Evolutionary conservation across 2,113 vertebrate genomes (phyloP).

Genomic region (Oreochromis niloticus): DNA sequence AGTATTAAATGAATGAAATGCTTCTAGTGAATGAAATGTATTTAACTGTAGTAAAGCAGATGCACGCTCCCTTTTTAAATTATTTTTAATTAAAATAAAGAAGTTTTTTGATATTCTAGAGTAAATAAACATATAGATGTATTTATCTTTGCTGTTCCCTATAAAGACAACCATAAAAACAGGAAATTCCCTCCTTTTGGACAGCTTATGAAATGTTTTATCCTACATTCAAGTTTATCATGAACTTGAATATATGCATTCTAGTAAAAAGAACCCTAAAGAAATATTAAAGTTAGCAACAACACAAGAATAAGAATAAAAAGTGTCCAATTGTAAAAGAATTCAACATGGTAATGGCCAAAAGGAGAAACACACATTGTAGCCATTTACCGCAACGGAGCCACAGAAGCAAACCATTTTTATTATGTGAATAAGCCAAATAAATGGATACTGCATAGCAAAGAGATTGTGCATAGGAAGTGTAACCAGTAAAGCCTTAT

Average conservation of each 20-base stretch:
- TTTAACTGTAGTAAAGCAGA: not conserved
- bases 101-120: slow-evolving; percentile 4
- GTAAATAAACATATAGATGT: not conserved
- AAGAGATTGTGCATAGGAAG: slow-evolving; percentile 25
- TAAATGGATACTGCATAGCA: slow-evolving; percentile 25
- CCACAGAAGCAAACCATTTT: slow-evolving; percentile 6
- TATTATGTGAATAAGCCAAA: slow-evolving; percentile 32
- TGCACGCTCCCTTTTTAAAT: not conserved
- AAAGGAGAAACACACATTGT: not conserved
- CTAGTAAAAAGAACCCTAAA: not conserved
- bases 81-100: not conserved
- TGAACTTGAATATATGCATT: not conserved
- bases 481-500: slow-evolving; percentile 26
- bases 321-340: not conserved
- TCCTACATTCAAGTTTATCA: not conserved
- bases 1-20: slow-evolving; percentile 36
- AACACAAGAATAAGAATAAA: not conserved
- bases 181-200: not conserved
- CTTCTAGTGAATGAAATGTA: slow-evolving; percentile 1
- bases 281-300: not conserved
- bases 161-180: not conserved
- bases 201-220: not conserved
- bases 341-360: not conserved
- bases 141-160: slow-evolving; percentile 9
- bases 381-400: not conserved